Evolutionary conservation across 2,113 vertebrate species (phyloP).

Genomic region (Ornithorhynchus anatinus): DNA sequence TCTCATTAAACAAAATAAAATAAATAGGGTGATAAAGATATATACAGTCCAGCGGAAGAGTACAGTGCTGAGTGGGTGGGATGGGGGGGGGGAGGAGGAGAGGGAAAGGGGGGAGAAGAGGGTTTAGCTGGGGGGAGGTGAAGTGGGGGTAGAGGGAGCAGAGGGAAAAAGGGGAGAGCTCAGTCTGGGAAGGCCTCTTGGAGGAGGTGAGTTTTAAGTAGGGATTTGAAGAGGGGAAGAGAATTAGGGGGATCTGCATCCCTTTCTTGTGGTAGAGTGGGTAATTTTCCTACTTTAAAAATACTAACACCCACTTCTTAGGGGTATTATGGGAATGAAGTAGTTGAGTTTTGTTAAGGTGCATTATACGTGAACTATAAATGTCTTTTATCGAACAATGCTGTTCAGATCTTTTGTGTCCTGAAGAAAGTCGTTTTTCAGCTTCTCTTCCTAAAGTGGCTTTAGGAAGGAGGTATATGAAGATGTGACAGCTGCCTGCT

Average conservation of each 20-base stretch:
- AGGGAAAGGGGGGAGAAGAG: not conserved
- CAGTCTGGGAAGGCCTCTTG: too few relatives aligned
- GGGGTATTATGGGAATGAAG: constrained; percentile 9
- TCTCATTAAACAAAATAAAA: too few relatives aligned
- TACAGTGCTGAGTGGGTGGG: too few relatives aligned
- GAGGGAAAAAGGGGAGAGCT: too few relatives aligned
- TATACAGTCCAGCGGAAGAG: too few relatives aligned
- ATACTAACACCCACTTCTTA: constrained; percentile 3
- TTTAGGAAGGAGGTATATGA: constrained; percentile 34
- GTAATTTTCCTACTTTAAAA: not conserved
- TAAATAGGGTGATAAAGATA: too few relatives aligned
- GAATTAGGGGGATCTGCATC: not conserved
- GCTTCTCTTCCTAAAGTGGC: constrained; percentile 21
- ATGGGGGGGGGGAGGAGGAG: not conserved
- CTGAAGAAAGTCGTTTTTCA: constrained; percentile 53
- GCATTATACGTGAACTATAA: constrained; percentile 51
- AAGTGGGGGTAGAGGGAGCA: too few relatives aligned
- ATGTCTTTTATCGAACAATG: constrained; percentile 52
- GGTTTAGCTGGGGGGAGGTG: not conserved
- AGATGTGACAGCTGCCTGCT: constrained; percentile 12
- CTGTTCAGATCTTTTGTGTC: constrained; percentile 43
- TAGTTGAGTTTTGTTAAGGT: constrained; percentile 45
- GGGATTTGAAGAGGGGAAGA: too few relatives aligned
- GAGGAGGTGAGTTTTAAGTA: too few relatives aligned
- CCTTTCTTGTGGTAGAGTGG: not conserved